Percentiles rank a stretch among this genome's conserved stretches.
These are phyloP conservation scores for Etia nguti DNA, from an alignment of 2,113 vertebrate genomes.

Conservation along the genomic window DNA sequence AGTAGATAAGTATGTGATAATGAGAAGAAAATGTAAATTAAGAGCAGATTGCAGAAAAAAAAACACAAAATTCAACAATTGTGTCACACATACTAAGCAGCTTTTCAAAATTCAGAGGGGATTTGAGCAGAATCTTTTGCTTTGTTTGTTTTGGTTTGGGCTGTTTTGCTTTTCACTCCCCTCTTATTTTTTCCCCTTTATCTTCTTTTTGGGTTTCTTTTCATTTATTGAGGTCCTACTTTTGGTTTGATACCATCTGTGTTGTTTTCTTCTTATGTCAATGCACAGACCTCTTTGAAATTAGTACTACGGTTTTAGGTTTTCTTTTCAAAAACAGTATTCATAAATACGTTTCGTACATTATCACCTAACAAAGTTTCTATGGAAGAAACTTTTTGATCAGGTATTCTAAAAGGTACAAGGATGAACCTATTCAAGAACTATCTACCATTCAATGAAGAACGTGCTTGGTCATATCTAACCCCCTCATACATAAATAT, in stretches of 20 bases:
- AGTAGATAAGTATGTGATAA: not conserved
- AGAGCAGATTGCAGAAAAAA: not conserved
- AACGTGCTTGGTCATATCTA: conserved; percentile 59
- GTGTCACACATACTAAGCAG: not conserved
- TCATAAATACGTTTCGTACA: not conserved
- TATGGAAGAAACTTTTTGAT: not conserved
- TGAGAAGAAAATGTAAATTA: not conserved
- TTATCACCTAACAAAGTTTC: not conserved
- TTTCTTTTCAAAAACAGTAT: not conserved
- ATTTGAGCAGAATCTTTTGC: not conserved
- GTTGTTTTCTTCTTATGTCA: not conserved
- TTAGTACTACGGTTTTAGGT: not conserved
- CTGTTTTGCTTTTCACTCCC: not conserved
- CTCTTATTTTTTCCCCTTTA: not conserved
- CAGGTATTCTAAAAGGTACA: not conserved
- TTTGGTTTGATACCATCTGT: not conserved
- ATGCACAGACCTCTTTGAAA: not conserved
- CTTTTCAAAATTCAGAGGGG: not conserved
- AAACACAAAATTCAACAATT: not conserved
- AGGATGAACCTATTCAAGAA: conserved; percentile 22
- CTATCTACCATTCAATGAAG: conserved; percentile 16
- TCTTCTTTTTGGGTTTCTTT: not conserved
- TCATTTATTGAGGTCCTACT: not conserved
- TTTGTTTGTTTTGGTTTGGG: not conserved
- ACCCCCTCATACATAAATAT: conserved; percentile 67